A percentile compares a stretch with the other conserved stretches of the same genome.
phyloP scores from a whole-genome alignment of 2,113 vertebrate species.

The Brachyhypopomus occidentalis region DNA sequence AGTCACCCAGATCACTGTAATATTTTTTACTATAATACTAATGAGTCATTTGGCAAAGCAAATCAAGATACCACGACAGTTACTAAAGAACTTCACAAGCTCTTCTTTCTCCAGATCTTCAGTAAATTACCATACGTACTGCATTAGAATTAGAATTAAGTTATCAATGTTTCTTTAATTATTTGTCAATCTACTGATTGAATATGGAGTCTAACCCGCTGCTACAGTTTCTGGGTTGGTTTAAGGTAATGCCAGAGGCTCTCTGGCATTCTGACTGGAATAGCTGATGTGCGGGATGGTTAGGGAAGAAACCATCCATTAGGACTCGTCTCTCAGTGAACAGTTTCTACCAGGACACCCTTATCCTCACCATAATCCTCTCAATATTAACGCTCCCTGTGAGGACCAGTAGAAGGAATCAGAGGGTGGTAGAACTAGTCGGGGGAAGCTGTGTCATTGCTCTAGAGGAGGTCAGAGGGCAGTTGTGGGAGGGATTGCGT shows the following conservation, averaged over 20 bases:
- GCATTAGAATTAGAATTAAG: too few species aligned
- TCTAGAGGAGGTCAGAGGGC: background rate
- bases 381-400: too few species aligned
- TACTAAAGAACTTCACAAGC: too few species aligned
- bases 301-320: conserved; percentile 24
- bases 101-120: too few species aligned
- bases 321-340: background rate
- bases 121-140: too few species aligned
- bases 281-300: conserved; percentile 23
- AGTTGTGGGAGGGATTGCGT: background rate
- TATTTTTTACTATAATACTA: too few species aligned
- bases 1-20: background rate
- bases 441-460: background rate
- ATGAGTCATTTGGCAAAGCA: too few species aligned
- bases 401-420: background rate
- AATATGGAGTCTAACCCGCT: background rate
- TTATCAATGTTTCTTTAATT: background rate
- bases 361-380: background rate
- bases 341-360: background rate
- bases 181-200: background rate
- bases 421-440: background rate
- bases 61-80: too few species aligned
- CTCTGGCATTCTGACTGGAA: conserved; percentile 15
- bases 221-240: background rate
- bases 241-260: conserved; percentile 12